Base-by-base conservation (phyloP, 2,888 invertebrate genomes). In the Aspidiotus destructor region DNA sequence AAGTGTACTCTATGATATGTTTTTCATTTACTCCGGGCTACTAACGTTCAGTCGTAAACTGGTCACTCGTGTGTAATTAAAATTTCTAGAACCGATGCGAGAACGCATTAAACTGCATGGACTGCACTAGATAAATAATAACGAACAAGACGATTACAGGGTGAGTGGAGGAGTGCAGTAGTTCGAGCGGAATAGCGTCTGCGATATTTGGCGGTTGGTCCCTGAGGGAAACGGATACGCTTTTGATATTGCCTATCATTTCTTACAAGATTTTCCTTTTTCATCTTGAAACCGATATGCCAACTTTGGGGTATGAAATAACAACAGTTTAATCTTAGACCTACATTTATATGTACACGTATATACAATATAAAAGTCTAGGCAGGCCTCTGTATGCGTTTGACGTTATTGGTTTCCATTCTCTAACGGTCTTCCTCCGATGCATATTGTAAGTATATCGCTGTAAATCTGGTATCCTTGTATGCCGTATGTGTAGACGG, bases 191-290 rank as follows among this genome's bases (percentile, higher is more conserved):
- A 58, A 58, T 58, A 13, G 40, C 58, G 40, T 58, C 40, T 58
- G 57, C 65, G 65, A 65, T 65, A 65, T 65, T 65, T 57, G 28
- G 41, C 55, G 55, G 57, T 42, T 65, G 57, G 57, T 65, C 57
- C 65, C 57, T 15, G 17, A 55, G 65, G 65, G 65, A 65, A 65
- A 65, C 41, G 57, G 40, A 63, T 42, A 65, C 17, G 44, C 65
- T 55, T 42, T 42, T 54, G 63, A 64, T 64, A 65, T 55, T 65
- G 65, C 57, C 65, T 65, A 65, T 65, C 65, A 65, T 65, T 65
- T 65, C 65, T 65, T 65, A 65, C 65, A 65, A 65, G 65, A 55
- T 65, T 65, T 65, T 65, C 65, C 65, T 65, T 65, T 65, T 65
- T 54, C 57, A 41, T 41, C 15, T 61, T 17, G 42, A 44, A 42